phyloP scores from a whole-genome alignment of 2,113 vertebrate genomes.

The Spea bombifrons region DNA sequence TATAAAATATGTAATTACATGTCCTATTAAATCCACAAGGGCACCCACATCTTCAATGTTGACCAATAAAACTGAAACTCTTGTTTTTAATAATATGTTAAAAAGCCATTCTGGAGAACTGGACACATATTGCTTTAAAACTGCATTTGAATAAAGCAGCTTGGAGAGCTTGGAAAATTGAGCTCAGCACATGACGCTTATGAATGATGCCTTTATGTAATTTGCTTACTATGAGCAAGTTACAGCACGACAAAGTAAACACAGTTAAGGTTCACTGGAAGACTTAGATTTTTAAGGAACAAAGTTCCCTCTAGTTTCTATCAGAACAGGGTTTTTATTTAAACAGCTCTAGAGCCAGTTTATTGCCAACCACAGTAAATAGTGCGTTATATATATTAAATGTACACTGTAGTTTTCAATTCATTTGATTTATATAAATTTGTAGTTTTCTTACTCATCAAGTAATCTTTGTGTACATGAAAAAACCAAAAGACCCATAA shows the following conservation, averaged over 20 bases:
- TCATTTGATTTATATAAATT: background rate
- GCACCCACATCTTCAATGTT: too few species aligned
- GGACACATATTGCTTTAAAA: background rate
- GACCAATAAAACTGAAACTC: too few species aligned
- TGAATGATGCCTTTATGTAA: conserved; percentile 33
- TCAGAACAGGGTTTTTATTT: conserved; percentile 5
- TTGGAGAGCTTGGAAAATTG: conserved; percentile 24
- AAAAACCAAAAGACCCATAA: background rate
- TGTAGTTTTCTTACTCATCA: background rate
- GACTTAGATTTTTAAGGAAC: background rate
- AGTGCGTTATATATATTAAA: background rate
- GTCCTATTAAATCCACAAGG: too few species aligned
- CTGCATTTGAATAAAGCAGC: conserved; percentile 8
- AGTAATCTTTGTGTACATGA: background rate
- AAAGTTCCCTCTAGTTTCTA: conserved; percentile 3
- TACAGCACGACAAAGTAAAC: conserved; percentile 29
- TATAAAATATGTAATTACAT: too few species aligned
- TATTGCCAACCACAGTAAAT: conserved; percentile 3
- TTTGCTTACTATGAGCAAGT: conserved; percentile 28
- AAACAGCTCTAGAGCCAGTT: conserved; percentile 2
- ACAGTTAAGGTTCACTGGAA: conserved; percentile 37
- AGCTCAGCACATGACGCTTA: background rate
- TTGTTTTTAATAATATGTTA: too few species aligned
- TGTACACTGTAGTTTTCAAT: background rate
- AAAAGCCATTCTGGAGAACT: background rate